Base-by-base conservation (phyloP, 2,888 invertebrate genomes). In the Hydropsyche betteni region DNA sequence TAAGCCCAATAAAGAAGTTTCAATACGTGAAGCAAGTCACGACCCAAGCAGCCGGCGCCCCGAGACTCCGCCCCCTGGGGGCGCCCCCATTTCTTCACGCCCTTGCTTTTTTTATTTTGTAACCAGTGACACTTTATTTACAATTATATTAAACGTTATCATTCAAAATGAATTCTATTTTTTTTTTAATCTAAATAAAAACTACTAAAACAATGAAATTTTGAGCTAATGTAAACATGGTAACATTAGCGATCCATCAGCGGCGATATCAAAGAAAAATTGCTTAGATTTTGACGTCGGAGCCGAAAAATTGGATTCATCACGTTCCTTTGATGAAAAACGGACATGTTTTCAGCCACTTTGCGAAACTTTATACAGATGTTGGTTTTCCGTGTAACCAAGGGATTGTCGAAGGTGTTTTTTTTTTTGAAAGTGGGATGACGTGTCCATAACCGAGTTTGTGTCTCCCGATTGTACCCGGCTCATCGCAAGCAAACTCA, bases 1-100 rank as follows among this genome's bases (percentile, higher is more conserved):
- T 76, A 74, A 75, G 69, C 70, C 77, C 77, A 77, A 77, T 77
- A 77, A 77, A 77, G 77, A 77, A 77, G 77, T 77, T 76, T 75
- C 74, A 55, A 77, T 77, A 76, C 64, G 70, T 70, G 55, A 77
- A 58, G 75, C 77, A 68, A 77, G 77, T 77, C 77, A 77, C 77
- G 77, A 75, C 74, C 75, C 70, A 14, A 44, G 70, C 77, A 77
- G 75, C 77, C 77, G 77, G 77, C 75, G 77, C 75, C 72, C 68
- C 58, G 14, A 33, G n/a, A 53, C 44, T 12, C 24, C 53, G 52
- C 16, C n/a, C 12, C 70, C n/a, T 6, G 34, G 6, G 33, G 70
- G 53, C 33, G 33, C 34, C 33, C 36, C n/a, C 64, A 36, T 36
- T 61, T 61, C 34, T 33, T 33, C 10, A 8, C 64, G 7, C 64